Conservation (phyloP, 2,797 vertebrate genomes). For the Taeniopygia guttata region DNA sequence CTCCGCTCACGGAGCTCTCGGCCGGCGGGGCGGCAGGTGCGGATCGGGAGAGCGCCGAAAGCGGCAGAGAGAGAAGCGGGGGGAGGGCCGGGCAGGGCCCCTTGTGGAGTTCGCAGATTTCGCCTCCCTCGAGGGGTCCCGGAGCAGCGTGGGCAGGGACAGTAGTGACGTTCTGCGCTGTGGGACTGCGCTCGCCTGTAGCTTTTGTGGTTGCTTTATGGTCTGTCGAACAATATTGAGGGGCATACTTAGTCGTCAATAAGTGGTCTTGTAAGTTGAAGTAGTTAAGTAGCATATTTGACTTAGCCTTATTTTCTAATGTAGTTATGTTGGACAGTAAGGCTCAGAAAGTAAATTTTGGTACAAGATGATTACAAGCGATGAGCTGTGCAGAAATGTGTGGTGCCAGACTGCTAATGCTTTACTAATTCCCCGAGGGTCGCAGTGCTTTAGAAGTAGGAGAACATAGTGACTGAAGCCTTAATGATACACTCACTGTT, state of each 20-base stretch:
- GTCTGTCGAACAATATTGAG: background rate
- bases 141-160: background rate
- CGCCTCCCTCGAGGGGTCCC: rapidly evolving
- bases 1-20: background rate
- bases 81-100: too few relatives aligned
- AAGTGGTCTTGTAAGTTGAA: background rate
- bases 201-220: background rate
- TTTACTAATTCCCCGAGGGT: background rate
- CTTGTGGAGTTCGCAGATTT: background rate
- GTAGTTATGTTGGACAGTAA: background rate
- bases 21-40: background rate
- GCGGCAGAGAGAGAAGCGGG: background rate
- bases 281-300: background rate
- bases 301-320: background rate
- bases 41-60: background rate
- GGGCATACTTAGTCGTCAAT: background rate
- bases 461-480: background rate
- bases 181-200: background rate
- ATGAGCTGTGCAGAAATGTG: background rate
- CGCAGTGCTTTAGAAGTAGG: background rate
- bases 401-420: background rate
- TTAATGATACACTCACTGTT: background rate
- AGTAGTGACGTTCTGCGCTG: background rate
- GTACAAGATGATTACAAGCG: background rate
- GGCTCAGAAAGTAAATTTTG: background rate